These are phyloP conservation scores for Cynodonichthys magdalenae DNA, from an alignment of 2,797 vertebrate species.

Conservation along the genomic window DNA sequence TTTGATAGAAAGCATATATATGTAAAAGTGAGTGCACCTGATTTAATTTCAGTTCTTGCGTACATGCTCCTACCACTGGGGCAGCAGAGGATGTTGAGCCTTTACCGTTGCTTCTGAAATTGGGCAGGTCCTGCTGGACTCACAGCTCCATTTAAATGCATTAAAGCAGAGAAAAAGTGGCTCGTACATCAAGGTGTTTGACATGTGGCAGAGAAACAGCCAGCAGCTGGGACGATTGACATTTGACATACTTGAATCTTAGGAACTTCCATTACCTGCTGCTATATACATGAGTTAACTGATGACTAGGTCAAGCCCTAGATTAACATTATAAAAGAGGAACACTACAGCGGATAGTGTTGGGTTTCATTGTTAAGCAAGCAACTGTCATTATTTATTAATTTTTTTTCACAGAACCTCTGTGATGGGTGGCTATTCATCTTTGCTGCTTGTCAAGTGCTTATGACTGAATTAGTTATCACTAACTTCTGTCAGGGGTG, in stretches of 20 bases:
- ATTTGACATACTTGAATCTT: slow-evolving; percentile 58
- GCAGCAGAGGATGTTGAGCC: slow-evolving; percentile 74
- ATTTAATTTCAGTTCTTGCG: slow-evolving; percentile 76
- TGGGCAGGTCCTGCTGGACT: slow-evolving; percentile 70
- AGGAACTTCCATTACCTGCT: slow-evolving; percentile 62
- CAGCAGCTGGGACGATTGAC: slow-evolving; percentile 39
- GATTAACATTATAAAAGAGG: slow-evolving; percentile 44
- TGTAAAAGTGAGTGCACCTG: slow-evolving; percentile 46
- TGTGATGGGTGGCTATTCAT: slow-evolving; percentile 41
- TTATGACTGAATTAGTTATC: slow-evolving; percentile 49
- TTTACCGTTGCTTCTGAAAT: slow-evolving; percentile 76
- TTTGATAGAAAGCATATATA: slow-evolving; percentile 33
- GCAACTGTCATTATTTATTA: slow-evolving; percentile 25
- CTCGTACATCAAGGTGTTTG: slow-evolving; percentile 74
- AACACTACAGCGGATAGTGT: slow-evolving; percentile 26
- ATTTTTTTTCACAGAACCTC: slow-evolving; percentile 34
- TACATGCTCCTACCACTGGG: slow-evolving; percentile 67
- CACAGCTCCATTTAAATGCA: slow-evolving; percentile 83
- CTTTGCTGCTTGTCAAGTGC: slow-evolving; percentile 45
- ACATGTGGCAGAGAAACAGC: slow-evolving; percentile 61
- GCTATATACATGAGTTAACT: slow-evolving; percentile 46
- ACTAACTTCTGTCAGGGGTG: slow-evolving; percentile 37
- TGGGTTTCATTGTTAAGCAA: slow-evolving; percentile 53
- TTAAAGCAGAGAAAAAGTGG: slow-evolving; percentile 74
- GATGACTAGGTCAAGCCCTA: slow-evolving; percentile 50